phyloP scores from a whole-genome alignment of 2,797 vertebrate species.

The Peromyscus aztecus region DNA sequence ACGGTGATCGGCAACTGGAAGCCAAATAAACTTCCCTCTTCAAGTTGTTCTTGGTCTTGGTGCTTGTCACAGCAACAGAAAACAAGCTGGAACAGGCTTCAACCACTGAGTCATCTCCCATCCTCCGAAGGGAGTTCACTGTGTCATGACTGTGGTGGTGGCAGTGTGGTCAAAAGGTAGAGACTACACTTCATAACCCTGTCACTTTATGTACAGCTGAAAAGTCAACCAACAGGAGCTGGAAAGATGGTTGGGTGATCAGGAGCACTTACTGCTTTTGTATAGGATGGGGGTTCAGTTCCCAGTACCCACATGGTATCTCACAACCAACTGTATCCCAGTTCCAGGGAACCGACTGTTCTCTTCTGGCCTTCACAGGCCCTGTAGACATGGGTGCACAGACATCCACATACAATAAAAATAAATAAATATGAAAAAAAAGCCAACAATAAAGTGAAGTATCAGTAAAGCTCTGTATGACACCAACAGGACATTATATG shows the following conservation, averaged over 20 bases:
- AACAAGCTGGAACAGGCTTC: not conserved
- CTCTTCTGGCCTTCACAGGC: not conserved
- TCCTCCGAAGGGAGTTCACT: not conserved
- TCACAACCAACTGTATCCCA: not conserved
- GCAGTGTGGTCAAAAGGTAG: not conserved
- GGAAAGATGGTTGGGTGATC: not conserved
- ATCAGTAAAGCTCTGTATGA: not conserved
- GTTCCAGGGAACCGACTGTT: not conserved
- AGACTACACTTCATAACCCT: not conserved
- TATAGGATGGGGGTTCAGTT: not conserved
- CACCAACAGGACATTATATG: fast-evolving
- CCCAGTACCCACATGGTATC: too few species aligned
- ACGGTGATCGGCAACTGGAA: not conserved
- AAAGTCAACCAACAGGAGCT: not conserved
- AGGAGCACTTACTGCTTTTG: not conserved
- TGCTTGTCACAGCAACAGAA: not conserved
- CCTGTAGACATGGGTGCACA: not conserved
- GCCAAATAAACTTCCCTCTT: not conserved
- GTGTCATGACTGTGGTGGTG: too few species aligned
- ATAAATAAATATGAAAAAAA: not conserved
- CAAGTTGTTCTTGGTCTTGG: not conserved
- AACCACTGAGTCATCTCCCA: not conserved
- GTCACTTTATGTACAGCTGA: not conserved
- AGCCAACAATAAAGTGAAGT: not conserved
- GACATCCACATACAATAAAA: not conserved